phyloP scores from a whole-genome alignment of 2,113 vertebrate genomes.

The Sardina pilchardus region DNA sequence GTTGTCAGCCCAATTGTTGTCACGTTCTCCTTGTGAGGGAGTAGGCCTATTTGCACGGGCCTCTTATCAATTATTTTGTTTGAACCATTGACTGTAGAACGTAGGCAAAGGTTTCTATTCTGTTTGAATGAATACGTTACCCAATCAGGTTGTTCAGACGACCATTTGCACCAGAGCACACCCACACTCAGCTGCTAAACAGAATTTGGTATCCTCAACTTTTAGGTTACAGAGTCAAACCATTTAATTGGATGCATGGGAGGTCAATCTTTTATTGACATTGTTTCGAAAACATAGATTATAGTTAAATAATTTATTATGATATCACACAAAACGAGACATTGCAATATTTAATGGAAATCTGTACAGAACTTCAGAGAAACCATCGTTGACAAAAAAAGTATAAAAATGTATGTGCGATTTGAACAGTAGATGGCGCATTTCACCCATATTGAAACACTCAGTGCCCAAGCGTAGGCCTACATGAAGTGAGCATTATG shows the following conservation, averaged over 20 bases:
- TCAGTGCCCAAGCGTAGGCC: not conserved
- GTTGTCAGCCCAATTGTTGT: too few relatives aligned
- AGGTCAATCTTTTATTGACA: not conserved
- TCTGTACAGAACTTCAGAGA: not conserved
- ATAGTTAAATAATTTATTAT: not conserved
- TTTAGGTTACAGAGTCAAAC: not conserved
- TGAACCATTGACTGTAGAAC: too few relatives aligned
- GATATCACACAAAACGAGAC: not conserved
- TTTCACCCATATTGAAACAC: not conserved
- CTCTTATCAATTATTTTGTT: too few relatives aligned
- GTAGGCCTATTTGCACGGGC: too few relatives aligned
- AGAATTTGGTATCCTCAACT: not conserved
- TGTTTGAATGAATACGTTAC: too few relatives aligned
- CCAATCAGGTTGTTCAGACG: too few relatives aligned
- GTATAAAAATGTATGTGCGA: not conserved
- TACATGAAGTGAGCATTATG: not conserved
- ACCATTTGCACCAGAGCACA: too few relatives aligned
- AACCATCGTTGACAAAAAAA: not conserved
- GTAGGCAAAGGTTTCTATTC: too few relatives aligned
- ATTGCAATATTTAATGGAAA: not conserved
- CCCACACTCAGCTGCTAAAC: too few relatives aligned
- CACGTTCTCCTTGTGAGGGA: too few relatives aligned
- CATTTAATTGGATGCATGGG: not conserved
- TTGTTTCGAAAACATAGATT: not conserved
- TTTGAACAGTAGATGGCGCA: constrained; percentile 4